A percentile compares a stretch with the other conserved stretches of the same genome.
Evolutionary conservation across 2,888 invertebrate genomes (phyloP).

Genomic region (Parnassius smintheus): DNA sequence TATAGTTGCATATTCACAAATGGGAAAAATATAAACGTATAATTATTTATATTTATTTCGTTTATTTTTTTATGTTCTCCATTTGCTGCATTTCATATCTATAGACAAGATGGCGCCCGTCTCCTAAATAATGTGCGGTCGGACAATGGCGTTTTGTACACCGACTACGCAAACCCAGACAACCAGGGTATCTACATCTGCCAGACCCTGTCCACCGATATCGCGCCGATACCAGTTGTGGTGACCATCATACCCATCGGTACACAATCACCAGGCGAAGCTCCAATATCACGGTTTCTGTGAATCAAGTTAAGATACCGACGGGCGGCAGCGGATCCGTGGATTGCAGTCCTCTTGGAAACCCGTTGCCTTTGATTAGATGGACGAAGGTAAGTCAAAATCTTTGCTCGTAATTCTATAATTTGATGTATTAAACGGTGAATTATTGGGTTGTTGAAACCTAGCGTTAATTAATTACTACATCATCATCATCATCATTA

Average conservation of each 20-base stretch:
- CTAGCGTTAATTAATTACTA: too few species aligned
- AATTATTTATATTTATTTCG: too few species aligned
- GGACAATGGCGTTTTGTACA: constrained; percentile 85
- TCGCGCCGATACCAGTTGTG: constrained; percentile 49
- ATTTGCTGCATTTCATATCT: constrained; percentile 25
- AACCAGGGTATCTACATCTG: constrained; percentile 95
- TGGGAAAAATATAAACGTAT: too few species aligned
- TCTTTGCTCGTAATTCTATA: background rate
- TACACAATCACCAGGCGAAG: constrained; percentile 52
- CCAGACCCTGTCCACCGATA: constrained; percentile 74
- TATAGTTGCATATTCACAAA: too few species aligned
- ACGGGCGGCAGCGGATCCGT: constrained; percentile 81
- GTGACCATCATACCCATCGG: constrained; percentile 48
- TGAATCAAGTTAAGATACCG: constrained; percentile 58
- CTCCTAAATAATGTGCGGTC: constrained; percentile 82
- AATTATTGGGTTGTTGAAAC: too few species aligned
- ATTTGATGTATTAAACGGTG: too few species aligned
- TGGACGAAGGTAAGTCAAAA: constrained; percentile 86
- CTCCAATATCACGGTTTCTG: constrained; percentile 50
- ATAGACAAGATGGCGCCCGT: constrained; percentile 69
- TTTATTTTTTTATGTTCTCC: background rate
- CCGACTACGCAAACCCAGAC: constrained; percentile 83
- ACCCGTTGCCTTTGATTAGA: constrained; percentile 87
- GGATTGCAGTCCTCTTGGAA: constrained; percentile 88
- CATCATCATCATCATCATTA: too few species aligned